Evolutionary conservation across 2,797 vertebrate species (phyloP).

Genomic region (Denticeps clupeoides): DNA sequence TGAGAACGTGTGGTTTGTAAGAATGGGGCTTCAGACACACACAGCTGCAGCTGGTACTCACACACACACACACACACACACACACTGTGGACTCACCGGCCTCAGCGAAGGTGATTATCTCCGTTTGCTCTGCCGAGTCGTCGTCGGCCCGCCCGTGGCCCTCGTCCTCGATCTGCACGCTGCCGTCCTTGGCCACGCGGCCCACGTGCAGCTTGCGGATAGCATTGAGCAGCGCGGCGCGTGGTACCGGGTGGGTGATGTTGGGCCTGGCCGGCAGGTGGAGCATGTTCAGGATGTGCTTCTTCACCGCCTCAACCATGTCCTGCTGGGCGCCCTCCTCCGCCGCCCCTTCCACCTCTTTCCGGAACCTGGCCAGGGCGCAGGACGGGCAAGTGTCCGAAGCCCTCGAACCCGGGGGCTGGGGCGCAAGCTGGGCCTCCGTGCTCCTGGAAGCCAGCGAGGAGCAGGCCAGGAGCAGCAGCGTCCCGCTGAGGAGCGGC

Average conservation of each 20-base stretch:
- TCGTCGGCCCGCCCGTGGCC: slow-evolving; percentile 61
- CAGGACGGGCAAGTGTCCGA: slow-evolving; percentile 86
- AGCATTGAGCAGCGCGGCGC: slow-evolving; percentile 82
- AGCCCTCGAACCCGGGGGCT: no score
- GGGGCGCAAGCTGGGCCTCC: no score
- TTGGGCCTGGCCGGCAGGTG: slow-evolving; percentile 87
- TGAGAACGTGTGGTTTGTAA: slow-evolving; percentile 4
- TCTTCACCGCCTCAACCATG: slow-evolving; percentile 93
- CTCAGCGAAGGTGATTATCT: slow-evolving; percentile 90
- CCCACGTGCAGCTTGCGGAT: slow-evolving; percentile 86
- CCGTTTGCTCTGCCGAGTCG: slow-evolving; percentile 76
- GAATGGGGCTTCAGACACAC: slow-evolving; percentile 7
- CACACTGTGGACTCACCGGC: slow-evolving; percentile 66
- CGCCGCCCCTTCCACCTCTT: slow-evolving; percentile 66
- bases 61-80: not conserved
- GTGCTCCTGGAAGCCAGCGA: slow-evolving; percentile 51
- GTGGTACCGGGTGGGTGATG: slow-evolving; percentile 81
- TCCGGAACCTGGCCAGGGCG: slow-evolving; percentile 65
- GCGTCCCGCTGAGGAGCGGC: slow-evolving; percentile 59
- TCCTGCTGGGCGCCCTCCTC: slow-evolving; percentile 57
- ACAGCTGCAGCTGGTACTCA: no score
- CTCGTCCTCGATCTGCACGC: slow-evolving; percentile 81
- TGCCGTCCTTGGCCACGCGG: slow-evolving; percentile 76
- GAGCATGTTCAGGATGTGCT: slow-evolving; percentile 90
- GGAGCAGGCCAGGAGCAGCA: slow-evolving; percentile 65